phyloP scores from a whole-genome alignment of 1,140 invertebrate species.

The Dufourea novaeangliae region DNA sequence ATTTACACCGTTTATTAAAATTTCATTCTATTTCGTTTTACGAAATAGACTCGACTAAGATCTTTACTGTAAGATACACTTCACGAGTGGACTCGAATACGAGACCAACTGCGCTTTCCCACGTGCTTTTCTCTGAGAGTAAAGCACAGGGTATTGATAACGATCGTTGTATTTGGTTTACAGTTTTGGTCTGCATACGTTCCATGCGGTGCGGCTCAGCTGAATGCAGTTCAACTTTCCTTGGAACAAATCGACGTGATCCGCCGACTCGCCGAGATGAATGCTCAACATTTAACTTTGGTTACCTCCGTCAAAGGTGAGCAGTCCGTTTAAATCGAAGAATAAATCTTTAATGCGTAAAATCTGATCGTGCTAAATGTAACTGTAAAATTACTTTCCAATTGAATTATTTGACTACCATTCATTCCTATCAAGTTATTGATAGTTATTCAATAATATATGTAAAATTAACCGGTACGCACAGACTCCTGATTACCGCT shows the following conservation, averaged over 20 bases:
- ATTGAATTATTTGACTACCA: no score
- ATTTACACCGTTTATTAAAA: no score
- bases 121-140: background rate
- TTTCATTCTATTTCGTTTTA: no score
- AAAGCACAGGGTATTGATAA: background rate
- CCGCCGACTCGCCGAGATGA: conserved; percentile 87
- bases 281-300: conserved; percentile 84
- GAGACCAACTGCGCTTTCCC: background rate
- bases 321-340: conserved; percentile 5
- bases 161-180: conserved; percentile 35
- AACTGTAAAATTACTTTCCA: no score
- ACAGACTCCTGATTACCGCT: no score
- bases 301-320: conserved; percentile 85
- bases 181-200: conserved; percentile 96
- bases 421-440: no score
- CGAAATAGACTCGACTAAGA: no score
- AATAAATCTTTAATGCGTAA: background rate
- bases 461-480: no score
- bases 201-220: conserved; percentile 90
- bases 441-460: no score
- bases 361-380: no score
- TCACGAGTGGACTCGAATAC: no score
- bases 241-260: conserved; percentile 93
- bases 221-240: conserved; percentile 91
- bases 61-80: no score